Base-by-base conservation (phyloP, 92 coral and sea anemone genomes). In the Epizoanthus scotinus region DNA sequence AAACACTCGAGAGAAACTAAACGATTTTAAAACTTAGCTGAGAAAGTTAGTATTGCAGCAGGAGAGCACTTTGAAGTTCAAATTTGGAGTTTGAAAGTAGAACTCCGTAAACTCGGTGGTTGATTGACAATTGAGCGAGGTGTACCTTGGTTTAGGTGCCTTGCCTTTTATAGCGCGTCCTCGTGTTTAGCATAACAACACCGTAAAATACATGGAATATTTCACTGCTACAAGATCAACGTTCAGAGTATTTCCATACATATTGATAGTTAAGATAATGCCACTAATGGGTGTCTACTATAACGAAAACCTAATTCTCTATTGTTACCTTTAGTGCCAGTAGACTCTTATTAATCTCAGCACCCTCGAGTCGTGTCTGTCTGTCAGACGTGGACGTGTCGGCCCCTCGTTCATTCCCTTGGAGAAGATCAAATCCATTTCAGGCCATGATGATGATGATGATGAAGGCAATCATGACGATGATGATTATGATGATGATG, bases 331-430 rank as follows among this genome's bases (percentile, higher is more conserved):
- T 95, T 57, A 95, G 70, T 10, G 99, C 99, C 55, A 95, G 91
- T 63, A 95, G 73, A 84, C 99, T 95, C 88, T 95, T 95, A 81
- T 95, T 95, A 15, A 95, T 95, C 71, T 95, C 99, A 18, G 99
- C 99, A 13, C 99, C 99, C 73, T 95, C 99, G 10, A 95, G 85
- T 25, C 99, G 83, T 19, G 99, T 95, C 61, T 93, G 98, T 70
- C 99, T 87, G 78, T 95, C 99, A 54, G 99, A 86, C 17, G 83
- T 95, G 10, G 99, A 93, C 13, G 99, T 95, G 72, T 94, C 98
- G 7, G 98, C 98, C 27, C 98, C 98, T 47, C 98, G 84, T 67
- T 94, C 98, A 64, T 94, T 94, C 44, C 98, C 98, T 94, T 22
- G 28, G 18, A 61, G 12, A 70, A n/a, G 52, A 18, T 20, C 19